phyloP scores from a whole-genome alignment of 2,888 invertebrate genomes.

The Ochropleura leucogaster region DNA sequence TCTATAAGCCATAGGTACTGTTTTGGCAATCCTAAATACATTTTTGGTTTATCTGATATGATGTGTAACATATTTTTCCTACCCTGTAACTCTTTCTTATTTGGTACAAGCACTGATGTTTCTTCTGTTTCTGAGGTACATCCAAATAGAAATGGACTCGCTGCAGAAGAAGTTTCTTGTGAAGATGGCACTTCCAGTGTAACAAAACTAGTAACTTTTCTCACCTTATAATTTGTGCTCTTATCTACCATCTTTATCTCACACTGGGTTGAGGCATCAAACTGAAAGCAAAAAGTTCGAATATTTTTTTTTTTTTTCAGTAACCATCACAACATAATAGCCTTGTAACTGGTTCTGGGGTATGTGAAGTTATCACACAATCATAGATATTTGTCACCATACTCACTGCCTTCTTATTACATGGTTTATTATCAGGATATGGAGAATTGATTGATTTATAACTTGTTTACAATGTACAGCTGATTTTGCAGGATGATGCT shows the following conservation, averaged over 20 bases:
- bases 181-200: slow-evolving; percentile 7
- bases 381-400: neutral
- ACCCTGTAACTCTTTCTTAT: neutral
- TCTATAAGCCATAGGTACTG: slow-evolving; percentile 9
- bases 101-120: neutral
- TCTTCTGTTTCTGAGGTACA: neutral
- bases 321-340: no score
- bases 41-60: slow-evolving; percentile 11
- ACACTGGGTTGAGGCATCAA: slow-evolving; percentile 5
- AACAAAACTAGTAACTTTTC: slow-evolving; percentile 9
- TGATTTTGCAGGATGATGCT: slow-evolving; percentile 6
- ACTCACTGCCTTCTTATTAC: neutral
- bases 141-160: neutral
- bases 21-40: slow-evolving; percentile 15
- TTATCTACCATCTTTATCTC: slow-evolving; percentile 10
- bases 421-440: slow-evolving; percentile 1
- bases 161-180: slow-evolving; percentile 11
- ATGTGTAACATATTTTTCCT: slow-evolving; percentile 13
- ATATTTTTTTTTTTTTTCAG: no score
- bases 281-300: neutral
- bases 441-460: slow-evolving; percentile 6
- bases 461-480: slow-evolving; percentile 10
- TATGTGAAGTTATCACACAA: slow-evolving; percentile 3
- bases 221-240: slow-evolving; percentile 10
- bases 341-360: no score